Conservation (phyloP, 2,113 vertebrate species). For the Bubalus kerabau region DNA sequence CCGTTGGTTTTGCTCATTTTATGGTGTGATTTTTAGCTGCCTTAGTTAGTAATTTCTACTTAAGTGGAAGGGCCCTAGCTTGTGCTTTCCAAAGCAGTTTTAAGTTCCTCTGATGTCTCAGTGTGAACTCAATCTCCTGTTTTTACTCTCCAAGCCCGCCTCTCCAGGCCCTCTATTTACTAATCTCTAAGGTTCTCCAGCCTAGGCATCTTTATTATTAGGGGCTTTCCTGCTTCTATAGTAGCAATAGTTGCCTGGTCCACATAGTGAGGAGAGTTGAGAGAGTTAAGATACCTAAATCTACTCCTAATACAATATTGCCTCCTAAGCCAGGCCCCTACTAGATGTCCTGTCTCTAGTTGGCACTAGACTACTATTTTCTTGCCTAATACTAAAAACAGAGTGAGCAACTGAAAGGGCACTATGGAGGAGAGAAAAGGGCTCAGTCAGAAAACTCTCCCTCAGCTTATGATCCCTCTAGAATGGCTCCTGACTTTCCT, state of each 20-base stretch:
- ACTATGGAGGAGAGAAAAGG: background rate
- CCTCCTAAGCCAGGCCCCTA: background rate
- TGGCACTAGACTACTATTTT: background rate
- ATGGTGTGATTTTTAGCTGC: background rate
- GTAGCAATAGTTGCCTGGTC: background rate
- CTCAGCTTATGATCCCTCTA: background rate
- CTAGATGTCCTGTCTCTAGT: background rate
- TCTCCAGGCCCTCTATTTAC: background rate
- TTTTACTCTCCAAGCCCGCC: background rate
- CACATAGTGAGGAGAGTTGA: background rate
- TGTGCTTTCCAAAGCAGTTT: background rate
- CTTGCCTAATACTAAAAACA: background rate
- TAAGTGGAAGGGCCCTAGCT: background rate
- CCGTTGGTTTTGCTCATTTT: background rate
- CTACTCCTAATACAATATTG: background rate
- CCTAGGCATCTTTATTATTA: background rate
- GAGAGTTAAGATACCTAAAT: background rate
- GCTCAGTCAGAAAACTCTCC: background rate
- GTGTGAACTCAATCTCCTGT: background rate
- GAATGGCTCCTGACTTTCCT: background rate
- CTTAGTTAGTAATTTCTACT: background rate
- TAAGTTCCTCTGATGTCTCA: background rate
- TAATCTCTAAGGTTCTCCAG: background rate
- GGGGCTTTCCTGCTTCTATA: background rate
- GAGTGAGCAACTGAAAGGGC: background rate